Base-by-base conservation (phyloP, 1,140 invertebrate genomes). In the Lepidostoma basale region DNA sequence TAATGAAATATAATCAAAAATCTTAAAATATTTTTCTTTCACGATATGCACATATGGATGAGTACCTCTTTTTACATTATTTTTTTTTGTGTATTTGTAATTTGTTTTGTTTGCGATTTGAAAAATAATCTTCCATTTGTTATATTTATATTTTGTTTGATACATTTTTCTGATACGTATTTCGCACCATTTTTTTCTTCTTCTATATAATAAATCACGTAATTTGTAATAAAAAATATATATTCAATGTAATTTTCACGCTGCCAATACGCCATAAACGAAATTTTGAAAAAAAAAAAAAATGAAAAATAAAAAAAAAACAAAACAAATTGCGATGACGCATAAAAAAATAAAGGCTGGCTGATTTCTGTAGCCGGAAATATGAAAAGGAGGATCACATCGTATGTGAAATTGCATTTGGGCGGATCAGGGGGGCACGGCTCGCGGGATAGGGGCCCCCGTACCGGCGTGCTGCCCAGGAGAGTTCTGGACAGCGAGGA, bases 391-490 rank as follows among this genome's bases (percentile, higher is more conserved):
- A 87, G 90, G 74, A 90, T 92, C 79, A 87, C 89, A 74, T 90
- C 90, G 67, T 92, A 92, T 81, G 88, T 92, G 73, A 90, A 91
- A 82, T 86, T 88, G 79, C 87, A 89, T 81, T 79, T 86, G 73
- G 62, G 69, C 25, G 67, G 65, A 45, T 42, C 69, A 70, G 64
- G 66, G 33, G 56, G 58, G 22, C 65, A 52, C 65, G 12, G 60
- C 60, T 45, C 66, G 26, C 30, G 54, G 44, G 26, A 22, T 14
- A 1, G 40, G 20, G 16, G 44, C 12, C 42, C 3, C 52, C n/a
- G 58, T 5, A 47, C 67, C 8, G 42, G 52, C 2, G 49, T 18
- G 3, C 33, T 59, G 44, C 70, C 66, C 1, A 52, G 65, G 14
- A 39, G 69, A 56, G 64, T 70, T 3, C 60, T 59, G 8, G 49